phyloP scores from a whole-genome alignment of 2,797 vertebrate species.

The Myotis findleyi region DNA sequence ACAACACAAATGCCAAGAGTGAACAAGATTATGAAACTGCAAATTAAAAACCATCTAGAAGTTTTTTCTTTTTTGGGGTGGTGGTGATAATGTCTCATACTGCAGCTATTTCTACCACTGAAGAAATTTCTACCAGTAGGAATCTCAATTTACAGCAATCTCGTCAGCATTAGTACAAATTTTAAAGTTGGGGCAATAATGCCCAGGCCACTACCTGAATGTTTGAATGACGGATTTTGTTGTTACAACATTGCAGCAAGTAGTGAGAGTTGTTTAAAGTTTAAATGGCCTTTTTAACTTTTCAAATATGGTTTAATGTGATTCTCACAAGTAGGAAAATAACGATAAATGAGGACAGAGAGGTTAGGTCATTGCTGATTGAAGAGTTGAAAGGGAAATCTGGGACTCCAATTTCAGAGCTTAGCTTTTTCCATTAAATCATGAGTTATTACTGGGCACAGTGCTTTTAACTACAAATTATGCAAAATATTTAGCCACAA shows the following conservation, averaged over 20 bases:
- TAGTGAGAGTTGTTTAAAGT: constrained; percentile 18
- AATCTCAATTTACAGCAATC: neutral
- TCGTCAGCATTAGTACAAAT: neutral
- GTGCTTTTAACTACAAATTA: constrained; percentile 35
- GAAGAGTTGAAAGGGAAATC: neutral
- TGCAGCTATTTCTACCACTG: neutral
- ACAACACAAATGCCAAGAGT: neutral
- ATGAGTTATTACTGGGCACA: neutral
- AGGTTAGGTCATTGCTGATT: neutral
- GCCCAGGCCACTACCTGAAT: neutral
- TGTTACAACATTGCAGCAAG: neutral
- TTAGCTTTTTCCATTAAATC: neutral
- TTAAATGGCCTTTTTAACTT: constrained; percentile 26
- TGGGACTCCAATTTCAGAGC: neutral
- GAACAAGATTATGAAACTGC: neutral
- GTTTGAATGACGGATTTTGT: neutral
- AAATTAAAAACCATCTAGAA: constrained; percentile 17
- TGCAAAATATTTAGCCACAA: constrained; percentile 17
- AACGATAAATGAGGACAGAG: constrained; percentile 13
- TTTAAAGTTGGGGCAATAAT: neutral
- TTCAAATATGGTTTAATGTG: neutral
- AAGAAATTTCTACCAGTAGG: neutral
- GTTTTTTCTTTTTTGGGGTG: neutral
- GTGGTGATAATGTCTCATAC: neutral
- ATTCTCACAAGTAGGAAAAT: neutral